Evolutionary conservation across 1,140 invertebrate species (phyloP).

Genomic region (Oreohelix idahoensis): DNA sequence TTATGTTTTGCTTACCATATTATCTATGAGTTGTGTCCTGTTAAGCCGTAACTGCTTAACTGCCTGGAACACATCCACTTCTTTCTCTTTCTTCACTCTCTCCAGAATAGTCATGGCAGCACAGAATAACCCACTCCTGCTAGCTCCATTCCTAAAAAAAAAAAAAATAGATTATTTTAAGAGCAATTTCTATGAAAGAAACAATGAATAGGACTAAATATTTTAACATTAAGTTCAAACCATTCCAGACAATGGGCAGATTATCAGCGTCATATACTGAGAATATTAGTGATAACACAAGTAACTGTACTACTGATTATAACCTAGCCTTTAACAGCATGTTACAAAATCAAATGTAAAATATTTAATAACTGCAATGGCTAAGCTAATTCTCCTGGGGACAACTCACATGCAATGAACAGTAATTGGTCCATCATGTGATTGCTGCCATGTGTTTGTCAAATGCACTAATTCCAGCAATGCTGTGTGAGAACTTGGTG

Average conservation of each 20-base stretch:
- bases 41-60: constrained; percentile 70
- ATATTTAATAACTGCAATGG: no score
- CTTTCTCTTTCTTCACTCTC: constrained; percentile 71
- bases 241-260: no score
- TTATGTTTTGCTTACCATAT: constrained; percentile 55
- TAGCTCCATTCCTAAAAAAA: constrained; percentile 69
- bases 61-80: constrained; percentile 74
- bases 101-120: constrained; percentile 72
- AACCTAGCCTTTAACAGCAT: no score
- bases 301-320: no score
- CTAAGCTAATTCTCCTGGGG: background rate
- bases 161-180: no score
- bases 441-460: constrained; percentile 68
- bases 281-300: no score
- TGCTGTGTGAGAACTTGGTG: constrained; percentile 64
- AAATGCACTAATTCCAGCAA: constrained; percentile 67
- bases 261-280: no score
- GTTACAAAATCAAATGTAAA: constrained; percentile 8
- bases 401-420: constrained; percentile 71
- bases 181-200: no score
- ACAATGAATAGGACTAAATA: no score
- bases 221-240: no score
- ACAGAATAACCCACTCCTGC: constrained; percentile 72
- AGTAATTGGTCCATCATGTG: constrained; percentile 62
- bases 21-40: constrained; percentile 66